A percentile compares a stretch with the other conserved stretches of the same genome.
Conservation (phyloP, 2,797 vertebrate genomes). For the Hyperoplus lanceolatus region DNA sequence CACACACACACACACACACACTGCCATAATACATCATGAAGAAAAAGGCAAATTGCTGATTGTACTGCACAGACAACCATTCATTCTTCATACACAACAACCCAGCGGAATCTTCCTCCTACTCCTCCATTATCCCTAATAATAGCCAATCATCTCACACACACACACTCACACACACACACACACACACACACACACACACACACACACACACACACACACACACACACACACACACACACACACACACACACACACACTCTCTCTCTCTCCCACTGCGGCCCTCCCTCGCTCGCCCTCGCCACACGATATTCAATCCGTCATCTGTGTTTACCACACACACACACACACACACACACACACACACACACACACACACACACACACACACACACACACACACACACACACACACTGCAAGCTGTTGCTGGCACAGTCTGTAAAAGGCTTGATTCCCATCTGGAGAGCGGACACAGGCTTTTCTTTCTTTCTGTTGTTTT, state of each 20-base stretch:
- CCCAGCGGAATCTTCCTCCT: constrained; percentile 54
- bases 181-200: constrained; percentile 31
- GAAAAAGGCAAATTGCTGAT: constrained; percentile 39
- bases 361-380: too few species aligned
- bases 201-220: constrained; percentile 33
- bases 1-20: too few species aligned
- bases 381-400: too few species aligned
- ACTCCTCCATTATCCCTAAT: constrained; percentile 69
- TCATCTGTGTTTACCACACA: constrained; percentile 94
- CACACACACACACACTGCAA: constrained; percentile 83
- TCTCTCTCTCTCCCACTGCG: constrained; percentile 34
- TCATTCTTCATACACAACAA: constrained; percentile 60
- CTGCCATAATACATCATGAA: constrained; percentile 9
- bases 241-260: constrained; percentile 33
- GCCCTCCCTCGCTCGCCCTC: constrained; percentile 50
- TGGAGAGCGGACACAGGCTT: constrained; percentile 85
- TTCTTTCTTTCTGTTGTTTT: constrained; percentile 23
- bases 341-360: too few species aligned
- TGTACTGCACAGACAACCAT: constrained; percentile 29
- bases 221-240: constrained; percentile 33
- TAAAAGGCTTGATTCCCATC: constrained; percentile 88
- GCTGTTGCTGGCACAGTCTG: constrained; percentile 91
- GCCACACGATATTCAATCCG: constrained; percentile 91
- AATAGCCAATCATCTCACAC: constrained; percentile 65
- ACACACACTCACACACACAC: constrained; percentile 32